Percentiles rank a stretch among this genome's conserved stretches.
phyloP scores from a whole-genome alignment of 2,113 vertebrate species.

The Equus quagga region DNA sequence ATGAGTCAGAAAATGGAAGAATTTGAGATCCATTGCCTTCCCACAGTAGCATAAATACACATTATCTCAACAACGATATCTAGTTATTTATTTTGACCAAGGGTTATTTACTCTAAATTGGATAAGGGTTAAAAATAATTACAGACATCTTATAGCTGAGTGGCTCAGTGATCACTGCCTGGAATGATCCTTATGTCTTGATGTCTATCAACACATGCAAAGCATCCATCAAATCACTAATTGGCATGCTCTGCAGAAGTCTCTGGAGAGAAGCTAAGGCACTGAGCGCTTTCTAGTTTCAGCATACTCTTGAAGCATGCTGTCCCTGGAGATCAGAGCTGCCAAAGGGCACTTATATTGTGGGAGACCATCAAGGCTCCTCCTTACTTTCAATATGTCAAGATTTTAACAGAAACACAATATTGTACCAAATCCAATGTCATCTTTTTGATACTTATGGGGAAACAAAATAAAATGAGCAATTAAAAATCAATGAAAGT shows the following conservation, averaged over 20 bases:
- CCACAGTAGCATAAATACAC: neutral
- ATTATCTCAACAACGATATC: neutral
- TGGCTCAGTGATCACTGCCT: slow-evolving; percentile 7
- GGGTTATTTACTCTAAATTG: neutral
- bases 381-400: neutral
- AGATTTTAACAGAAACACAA: slow-evolving; percentile 41
- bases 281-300: neutral
- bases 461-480: slow-evolving; percentile 69
- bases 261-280: slow-evolving; percentile 43
- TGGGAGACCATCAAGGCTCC: neutral
- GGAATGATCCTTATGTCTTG: neutral
- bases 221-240: slow-evolving; percentile 13
- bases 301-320: neutral
- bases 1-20: neutral
- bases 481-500: slow-evolving; percentile 75
- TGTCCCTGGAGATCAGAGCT: neutral
- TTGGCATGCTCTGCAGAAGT: neutral
- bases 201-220: slow-evolving; percentile 15
- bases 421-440: slow-evolving; percentile 25
- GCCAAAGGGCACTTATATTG: neutral
- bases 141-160: neutral
- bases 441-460: slow-evolving; percentile 63
- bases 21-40: neutral
- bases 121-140: slow-evolving; percentile 25
- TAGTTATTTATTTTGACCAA: neutral